Conservation (phyloP, 2,797 vertebrate genomes). For the Rachycentron canadum region DNA sequence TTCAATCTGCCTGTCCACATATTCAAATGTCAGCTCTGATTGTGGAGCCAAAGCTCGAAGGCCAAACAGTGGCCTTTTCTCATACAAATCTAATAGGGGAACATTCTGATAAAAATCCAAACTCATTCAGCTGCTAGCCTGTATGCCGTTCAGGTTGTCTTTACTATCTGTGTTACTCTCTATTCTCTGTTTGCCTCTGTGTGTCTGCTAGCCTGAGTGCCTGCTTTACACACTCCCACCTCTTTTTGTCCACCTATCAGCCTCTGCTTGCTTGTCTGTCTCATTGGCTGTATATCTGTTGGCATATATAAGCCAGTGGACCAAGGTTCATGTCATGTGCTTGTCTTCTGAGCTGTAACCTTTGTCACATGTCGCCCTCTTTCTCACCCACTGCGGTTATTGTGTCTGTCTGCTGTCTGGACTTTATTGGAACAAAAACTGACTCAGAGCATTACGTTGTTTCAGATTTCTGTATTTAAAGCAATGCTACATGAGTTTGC, state of each 20-base stretch:
- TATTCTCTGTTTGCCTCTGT: constrained; percentile 32
- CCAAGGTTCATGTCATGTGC: constrained; percentile 53
- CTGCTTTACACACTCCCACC: constrained; percentile 34
- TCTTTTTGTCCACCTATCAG: constrained; percentile 61
- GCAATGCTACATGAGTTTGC: background rate
- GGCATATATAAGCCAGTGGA: constrained; percentile 30
- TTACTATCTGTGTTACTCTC: constrained; percentile 19
- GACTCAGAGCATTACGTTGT: background rate
- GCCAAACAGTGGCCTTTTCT: constrained; percentile 73
- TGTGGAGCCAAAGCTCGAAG: constrained; percentile 66
- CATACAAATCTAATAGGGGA: constrained; percentile 45
- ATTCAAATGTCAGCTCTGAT: constrained; percentile 78
- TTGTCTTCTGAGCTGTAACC: constrained; percentile 39
- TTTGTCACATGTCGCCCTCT: constrained; percentile 45
- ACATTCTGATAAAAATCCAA: constrained; percentile 58
- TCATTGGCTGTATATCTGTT: constrained; percentile 43
- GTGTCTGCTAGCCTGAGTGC: constrained; percentile 22
- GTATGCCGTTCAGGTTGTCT: constrained; percentile 36
- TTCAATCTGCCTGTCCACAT: constrained; percentile 61
- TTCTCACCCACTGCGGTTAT: constrained; percentile 34
- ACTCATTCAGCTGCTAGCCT: constrained; percentile 33
- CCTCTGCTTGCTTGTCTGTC: constrained; percentile 49
- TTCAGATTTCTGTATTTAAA: background rate
- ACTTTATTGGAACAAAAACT: constrained; percentile 23
- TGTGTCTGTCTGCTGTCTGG: background rate